phyloP scores from a whole-genome alignment of 2,888 invertebrate genomes.

The Acronicta aceris region DNA sequence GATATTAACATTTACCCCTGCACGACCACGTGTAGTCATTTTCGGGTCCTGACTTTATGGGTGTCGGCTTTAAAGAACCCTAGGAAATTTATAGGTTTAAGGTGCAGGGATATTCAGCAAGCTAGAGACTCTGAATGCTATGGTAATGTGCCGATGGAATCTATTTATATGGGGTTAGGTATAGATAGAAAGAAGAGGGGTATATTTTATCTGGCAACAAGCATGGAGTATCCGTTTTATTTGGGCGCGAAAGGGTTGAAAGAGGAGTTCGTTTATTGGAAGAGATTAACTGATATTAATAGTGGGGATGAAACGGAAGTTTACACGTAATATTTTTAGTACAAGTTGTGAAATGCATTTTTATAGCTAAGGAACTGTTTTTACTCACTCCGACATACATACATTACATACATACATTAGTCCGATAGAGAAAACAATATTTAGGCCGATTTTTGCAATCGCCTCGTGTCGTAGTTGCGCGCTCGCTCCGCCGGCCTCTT shows the following conservation, averaged over 20 bases:
- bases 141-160: slow-evolving; percentile 66
- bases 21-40: slow-evolving; percentile 81
- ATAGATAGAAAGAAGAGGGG: slow-evolving; percentile 72
- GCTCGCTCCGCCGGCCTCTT: too few species aligned
- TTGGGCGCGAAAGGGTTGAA: slow-evolving; percentile 77
- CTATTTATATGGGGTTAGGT: slow-evolving; percentile 72
- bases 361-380: background rate
- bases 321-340: slow-evolving; percentile 64
- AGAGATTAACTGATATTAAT: slow-evolving; percentile 73
- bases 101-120: slow-evolving; percentile 77
- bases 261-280: slow-evolving; percentile 76
- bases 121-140: slow-evolving; percentile 78
- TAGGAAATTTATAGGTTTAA: slow-evolving; percentile 75
- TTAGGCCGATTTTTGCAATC: too few species aligned
- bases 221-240: slow-evolving; percentile 75
- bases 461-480: too few species aligned
- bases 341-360: background rate
- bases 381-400: too few species aligned
- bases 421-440: too few species aligned
- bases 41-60: slow-evolving; percentile 77
- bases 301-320: slow-evolving; percentile 74
- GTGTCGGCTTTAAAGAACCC: slow-evolving; percentile 74
- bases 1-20: slow-evolving; percentile 77
- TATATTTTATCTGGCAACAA: slow-evolving; percentile 79
- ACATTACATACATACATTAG: too few species aligned